Evolutionary conservation across 2,113 vertebrate species (phyloP).

Genomic region (Girardinichthys multiradiatus): DNA sequence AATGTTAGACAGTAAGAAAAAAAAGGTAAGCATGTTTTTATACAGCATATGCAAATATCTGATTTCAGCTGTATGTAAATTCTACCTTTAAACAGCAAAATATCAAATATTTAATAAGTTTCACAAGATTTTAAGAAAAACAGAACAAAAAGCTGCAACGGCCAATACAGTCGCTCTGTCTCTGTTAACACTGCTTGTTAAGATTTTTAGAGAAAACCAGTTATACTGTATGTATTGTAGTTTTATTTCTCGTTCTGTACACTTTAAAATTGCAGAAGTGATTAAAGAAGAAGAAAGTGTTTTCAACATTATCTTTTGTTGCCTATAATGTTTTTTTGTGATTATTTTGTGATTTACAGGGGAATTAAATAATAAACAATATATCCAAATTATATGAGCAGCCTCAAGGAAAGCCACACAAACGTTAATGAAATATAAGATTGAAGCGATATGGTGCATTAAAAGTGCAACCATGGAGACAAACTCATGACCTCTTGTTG

Average conservation of each 20-base stretch:
- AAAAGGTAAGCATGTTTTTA: too few relatives aligned
- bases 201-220: too few relatives aligned
- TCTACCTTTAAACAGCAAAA: neutral
- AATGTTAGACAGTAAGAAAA: too few relatives aligned
- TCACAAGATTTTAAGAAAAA: neutral
- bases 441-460: neutral
- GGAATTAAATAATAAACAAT: neutral
- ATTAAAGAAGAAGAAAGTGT: neutral
- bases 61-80: neutral
- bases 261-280: neutral
- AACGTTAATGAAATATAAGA: conserved; percentile 15
- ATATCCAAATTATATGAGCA: neutral
- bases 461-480: conserved; percentile 40
- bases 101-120: neutral
- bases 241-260: too few relatives aligned
- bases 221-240: too few relatives aligned
- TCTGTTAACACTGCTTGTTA: neutral
- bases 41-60: too few relatives aligned
- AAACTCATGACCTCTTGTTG: conserved; percentile 20
- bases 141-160: neutral
- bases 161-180: neutral
- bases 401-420: neutral
- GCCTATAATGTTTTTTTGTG: neutral
- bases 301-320: neutral
- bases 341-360: too few relatives aligned